phyloP scores from a whole-genome alignment of 37 sponge, comb jelly and placozoan genomes.

The Haliclona indistincta region DNA sequence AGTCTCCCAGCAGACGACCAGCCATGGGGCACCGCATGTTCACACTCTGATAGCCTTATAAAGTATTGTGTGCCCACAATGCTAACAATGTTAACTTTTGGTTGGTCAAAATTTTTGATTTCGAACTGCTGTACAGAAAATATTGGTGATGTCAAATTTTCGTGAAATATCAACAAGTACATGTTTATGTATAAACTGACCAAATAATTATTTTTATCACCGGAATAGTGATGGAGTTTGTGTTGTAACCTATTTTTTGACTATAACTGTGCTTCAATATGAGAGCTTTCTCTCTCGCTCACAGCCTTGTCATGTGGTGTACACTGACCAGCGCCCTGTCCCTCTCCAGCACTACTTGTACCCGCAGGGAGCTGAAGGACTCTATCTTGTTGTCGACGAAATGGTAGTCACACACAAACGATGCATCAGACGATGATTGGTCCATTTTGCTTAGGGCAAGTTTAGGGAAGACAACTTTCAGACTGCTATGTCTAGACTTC shows the following conservation, averaged over 20 bases:
- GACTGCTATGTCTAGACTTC: slow-evolving; percentile 88
- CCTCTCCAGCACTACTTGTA: slow-evolving; percentile 98
- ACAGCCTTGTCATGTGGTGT: slow-evolving; percentile 98
- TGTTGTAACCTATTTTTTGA: too few species aligned
- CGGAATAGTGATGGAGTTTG: too few species aligned
- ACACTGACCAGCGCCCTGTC: slow-evolving; percentile 94
- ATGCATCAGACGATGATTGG: too few species aligned
- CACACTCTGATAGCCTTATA: too few species aligned
- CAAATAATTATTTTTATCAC: too few species aligned
- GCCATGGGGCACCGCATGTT: too few species aligned
- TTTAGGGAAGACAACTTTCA: slow-evolving; percentile 98
- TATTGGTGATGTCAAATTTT: too few species aligned
- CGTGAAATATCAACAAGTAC: background rate
- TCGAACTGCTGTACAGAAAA: too few species aligned
- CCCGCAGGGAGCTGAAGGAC: slow-evolving; percentile 94
- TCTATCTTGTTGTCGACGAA: slow-evolving; percentile 96
- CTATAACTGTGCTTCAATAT: background rate
- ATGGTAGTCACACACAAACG: slow-evolving; percentile 77
- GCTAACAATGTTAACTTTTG: too few species aligned
- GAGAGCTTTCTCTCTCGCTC: slow-evolving; percentile 25
- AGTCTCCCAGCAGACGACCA: too few species aligned
- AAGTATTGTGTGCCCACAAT: too few species aligned
- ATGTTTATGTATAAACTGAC: background rate
- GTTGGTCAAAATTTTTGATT: too few species aligned
- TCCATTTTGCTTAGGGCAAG: slow-evolving; percentile 66